Percentiles rank a stretch among this genome's conserved stretches.
Conservation (phyloP, 2,113 vertebrate genomes). For the Jacana jacana region DNA sequence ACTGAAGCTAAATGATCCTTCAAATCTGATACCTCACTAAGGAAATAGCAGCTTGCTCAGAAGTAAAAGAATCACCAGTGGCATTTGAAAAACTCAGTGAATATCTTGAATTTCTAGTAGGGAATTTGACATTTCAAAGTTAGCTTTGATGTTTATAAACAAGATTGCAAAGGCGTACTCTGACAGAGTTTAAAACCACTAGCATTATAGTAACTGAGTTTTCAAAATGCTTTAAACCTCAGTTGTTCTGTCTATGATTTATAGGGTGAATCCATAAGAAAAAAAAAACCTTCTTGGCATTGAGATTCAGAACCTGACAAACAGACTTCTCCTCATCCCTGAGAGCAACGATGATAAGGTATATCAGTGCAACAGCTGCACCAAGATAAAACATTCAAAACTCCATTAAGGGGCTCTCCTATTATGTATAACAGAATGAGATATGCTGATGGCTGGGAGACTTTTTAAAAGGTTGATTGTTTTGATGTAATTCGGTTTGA, state of each 20-base stretch:
- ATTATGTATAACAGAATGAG: background rate
- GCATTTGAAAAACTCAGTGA: constrained; percentile 55
- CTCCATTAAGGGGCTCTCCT: background rate
- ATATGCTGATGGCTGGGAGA: background rate
- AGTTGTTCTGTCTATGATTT: background rate
- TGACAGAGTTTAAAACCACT: constrained; percentile 18
- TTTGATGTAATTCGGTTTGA: background rate
- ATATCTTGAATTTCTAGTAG: constrained; percentile 48
- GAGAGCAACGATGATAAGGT: background rate
- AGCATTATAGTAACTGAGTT: background rate
- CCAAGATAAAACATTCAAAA: background rate
- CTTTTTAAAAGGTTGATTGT: background rate
- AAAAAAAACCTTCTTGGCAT: background rate
- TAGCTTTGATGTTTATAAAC: constrained; percentile 51
- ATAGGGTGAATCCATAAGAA: background rate
- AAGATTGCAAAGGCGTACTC: background rate
- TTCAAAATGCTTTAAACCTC: constrained; percentile 19
- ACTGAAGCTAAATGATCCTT: constrained; percentile 40
- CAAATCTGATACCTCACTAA: constrained; percentile 42
- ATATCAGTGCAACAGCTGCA: background rate
- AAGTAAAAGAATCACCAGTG: constrained; percentile 37
- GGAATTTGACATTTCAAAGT: constrained; percentile 62
- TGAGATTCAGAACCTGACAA: background rate
- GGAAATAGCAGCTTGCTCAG: constrained; percentile 52
- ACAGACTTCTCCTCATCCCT: background rate